Evolutionary conservation across 2,888 invertebrate species (phyloP), one percentile per base, ranked within the genome.

Genomic region (Agapetus fuscipes): DNA sequence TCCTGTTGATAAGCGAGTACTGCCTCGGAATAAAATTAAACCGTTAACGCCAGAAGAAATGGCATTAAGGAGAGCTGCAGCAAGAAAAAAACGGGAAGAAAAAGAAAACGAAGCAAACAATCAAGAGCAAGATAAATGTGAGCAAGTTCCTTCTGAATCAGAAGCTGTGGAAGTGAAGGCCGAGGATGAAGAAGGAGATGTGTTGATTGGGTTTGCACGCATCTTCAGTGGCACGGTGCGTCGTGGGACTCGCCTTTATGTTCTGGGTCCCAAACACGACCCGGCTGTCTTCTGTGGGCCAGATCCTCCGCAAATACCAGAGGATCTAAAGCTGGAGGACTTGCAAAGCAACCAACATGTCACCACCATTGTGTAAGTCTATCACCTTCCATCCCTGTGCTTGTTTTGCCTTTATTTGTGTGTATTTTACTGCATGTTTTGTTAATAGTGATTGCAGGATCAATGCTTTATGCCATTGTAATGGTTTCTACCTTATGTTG

Each of bases 181-280:
- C 7, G 58, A 61, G 34, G 41, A 30, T 27, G 49, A 55, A 15
- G 56, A 56, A 32, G 67, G 72, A 34, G 75, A 80, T 44, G 77
- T 76, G 28, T 85, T 95, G 56, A 72, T 97, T 48, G 96, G 91
- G 1, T 90, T 97, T 66, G 93, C 93, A 12, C 75, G 96, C 54
- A 76, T 97, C 24, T 96, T 89, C 59, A 91, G 91, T 58, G 96
- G 97, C 2, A 82, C 74, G 37, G 59, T 96, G 24, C 77, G 60
- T 49, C 72, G 70, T 51, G 91, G 90, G 5, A 78, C 82, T 53
- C 77, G 78, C 54, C 63, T 96, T 3, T 94, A 78, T 61, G 84
- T 90, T 12, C 62, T 96, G 15, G 81, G 87, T 10, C 89, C 93
- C 2, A 89, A 90, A 60, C 90, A 95, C 60, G 79, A 90, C 61